Percentiles rank a stretch among this genome's conserved stretches.
phyloP scores from a whole-genome alignment of 2,113 vertebrate species.

The Eira barbara region DNA sequence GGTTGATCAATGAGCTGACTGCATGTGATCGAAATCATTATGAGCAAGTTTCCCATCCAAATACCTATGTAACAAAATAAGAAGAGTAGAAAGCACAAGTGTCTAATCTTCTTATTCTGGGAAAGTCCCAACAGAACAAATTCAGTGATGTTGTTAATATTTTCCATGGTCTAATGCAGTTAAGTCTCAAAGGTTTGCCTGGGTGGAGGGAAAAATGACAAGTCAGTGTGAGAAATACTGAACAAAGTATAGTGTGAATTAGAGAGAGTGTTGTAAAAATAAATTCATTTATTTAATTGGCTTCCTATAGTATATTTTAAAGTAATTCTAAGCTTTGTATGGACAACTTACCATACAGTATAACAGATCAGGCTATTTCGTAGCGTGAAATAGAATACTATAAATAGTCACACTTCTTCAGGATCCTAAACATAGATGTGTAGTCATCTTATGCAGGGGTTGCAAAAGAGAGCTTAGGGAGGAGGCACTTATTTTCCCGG shows the following conservation, averaged over 20 bases:
- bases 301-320: background rate
- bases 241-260: background rate
- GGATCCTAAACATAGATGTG: background rate
- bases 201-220: background rate
- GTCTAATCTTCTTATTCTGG: conserved; percentile 50
- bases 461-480: background rate
- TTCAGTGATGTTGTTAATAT: conserved; percentile 15
- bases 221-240: background rate
- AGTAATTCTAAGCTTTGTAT: background rate
- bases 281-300: background rate
- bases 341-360: background rate
- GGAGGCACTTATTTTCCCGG: background rate
- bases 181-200: background rate
- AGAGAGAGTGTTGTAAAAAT: background rate
- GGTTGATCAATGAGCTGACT: conserved; percentile 47
- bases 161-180: background rate
- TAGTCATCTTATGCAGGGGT: background rate
- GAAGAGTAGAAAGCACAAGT: conserved; percentile 33
- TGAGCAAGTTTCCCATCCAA: conserved; percentile 50
- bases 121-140: conserved; percentile 66
- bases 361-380: background rate
- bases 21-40: conserved; percentile 48
- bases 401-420: background rate
- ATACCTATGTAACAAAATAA: conserved; percentile 50
- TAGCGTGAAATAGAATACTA: background rate